Evolutionary conservation across 2,888 invertebrate species (phyloP), one percentile per base, ranked within the genome.

Genomic region (Brachypalpus laphriformis): DNA sequence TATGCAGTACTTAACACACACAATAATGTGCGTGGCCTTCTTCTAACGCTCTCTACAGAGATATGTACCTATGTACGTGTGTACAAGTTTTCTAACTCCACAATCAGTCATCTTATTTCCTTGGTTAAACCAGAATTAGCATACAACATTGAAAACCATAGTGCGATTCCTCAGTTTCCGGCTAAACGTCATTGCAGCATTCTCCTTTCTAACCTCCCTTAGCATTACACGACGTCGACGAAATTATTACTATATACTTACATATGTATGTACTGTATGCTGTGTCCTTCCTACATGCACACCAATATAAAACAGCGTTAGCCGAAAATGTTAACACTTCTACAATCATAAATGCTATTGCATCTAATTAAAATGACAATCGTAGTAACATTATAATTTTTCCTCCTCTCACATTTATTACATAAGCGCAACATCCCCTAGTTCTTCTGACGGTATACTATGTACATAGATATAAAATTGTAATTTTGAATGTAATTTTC

Each of bases 141-240:
- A 75, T 75, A 66, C 75, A 66, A 75, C 75, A 75, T 28, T 65
- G 65, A 66, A 65, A 51, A 66, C 56, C 75, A 57, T 66, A 47
- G 47, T 59, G 59, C 47, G 56, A 75, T 56, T 75, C 45, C 74
- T 56, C 34, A 49, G 47, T 20, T 47, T 66, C 57, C 47, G 14
- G 74, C 9, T 56, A 25, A 65, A 47, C 37, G 56, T 56, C 66
- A 49, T 25, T 47, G 45, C 40, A n/a, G 6, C 22, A 51, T 54
- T 25, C 61, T 20, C 6, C 34, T 31, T 42, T 54, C 18, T 42
- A 42, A 72, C 20, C 16, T 63, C 42, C 42, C 3, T 42, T 74
- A 16, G n/a, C 42, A 74, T 31, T 42, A 51, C 51, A 63, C 16
- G 25, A 66, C 6, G 66, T 14, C 20, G 8, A 14, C 61, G 20